Base-by-base conservation (phyloP, 2,113 vertebrate species). In the Eidolon helvum region DNA sequence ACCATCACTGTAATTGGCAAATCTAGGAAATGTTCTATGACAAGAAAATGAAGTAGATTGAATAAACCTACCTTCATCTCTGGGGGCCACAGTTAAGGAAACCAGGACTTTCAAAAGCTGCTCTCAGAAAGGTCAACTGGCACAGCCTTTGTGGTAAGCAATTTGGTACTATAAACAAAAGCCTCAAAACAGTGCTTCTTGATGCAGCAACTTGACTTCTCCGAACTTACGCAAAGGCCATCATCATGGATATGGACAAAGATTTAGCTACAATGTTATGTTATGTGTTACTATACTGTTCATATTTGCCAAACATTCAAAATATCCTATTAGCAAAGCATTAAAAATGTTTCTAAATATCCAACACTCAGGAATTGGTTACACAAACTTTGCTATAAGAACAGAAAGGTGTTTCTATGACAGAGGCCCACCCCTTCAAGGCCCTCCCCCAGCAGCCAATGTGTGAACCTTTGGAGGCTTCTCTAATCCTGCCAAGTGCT, bases 401-500 rank as follows among this genome's bases (percentile, higher is more conserved):
- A 10, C 22, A 22, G 15, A 10, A 45, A 48, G 33, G 14, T 50
- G 7, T n/a, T 1, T 43, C 30, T 18, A 1, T 8, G 10, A 55
- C 5, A 26, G 38, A 63, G 2, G 48, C 30, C 61, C 3, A 5
- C 10, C 43, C 35, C 79, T 14, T 26, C 19, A 12, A 59, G 3
- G 5, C 18, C n/a, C 50, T 10, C 61, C 78, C 88, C 18, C 18
- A 7, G 28, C 19, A 77, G 59, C 75, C 55, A 57, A 11, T 11
- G 48, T 63, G 38, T n/a, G 24, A 90, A 82, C 28, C 4, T 63
- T 10, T 2, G 10, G 21, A 18, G 26, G 38, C 75, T 14, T 40
- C 69, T 45, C 0, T 0, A 12, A 14, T 66, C 59, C 87, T 63
- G 1, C 21, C 14, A n/a, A 1, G 16, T 14, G 9, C 26, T 1